A percentile compares a stretch with the other conserved stretches of the same genome.
Conservation (phyloP, 2,113 vertebrate genomes). For the Fukomys damarensis region DNA sequence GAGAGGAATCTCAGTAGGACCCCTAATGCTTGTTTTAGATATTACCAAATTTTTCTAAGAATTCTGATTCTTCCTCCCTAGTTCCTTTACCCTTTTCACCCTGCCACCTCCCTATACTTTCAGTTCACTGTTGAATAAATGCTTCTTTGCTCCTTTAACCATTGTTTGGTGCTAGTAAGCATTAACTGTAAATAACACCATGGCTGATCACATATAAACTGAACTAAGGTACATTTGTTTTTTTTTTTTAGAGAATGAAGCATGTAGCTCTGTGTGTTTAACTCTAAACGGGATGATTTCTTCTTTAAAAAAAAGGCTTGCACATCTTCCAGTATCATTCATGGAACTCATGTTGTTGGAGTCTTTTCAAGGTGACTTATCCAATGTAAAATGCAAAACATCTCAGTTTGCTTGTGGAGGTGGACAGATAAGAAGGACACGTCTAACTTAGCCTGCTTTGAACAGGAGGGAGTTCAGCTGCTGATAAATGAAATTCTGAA, state of each 20-base stretch:
- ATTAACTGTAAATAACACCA: slow-evolving; percentile 65
- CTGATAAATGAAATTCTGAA: slow-evolving; percentile 65
- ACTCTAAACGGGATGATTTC: slow-evolving; percentile 57
- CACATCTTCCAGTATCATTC: slow-evolving; percentile 19
- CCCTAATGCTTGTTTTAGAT: slow-evolving; percentile 86
- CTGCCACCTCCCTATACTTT: slow-evolving; percentile 28
- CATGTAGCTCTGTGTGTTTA: slow-evolving; percentile 63
- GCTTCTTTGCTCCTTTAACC: slow-evolving; percentile 77
- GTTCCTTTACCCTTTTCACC: background rate
- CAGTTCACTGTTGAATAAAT: slow-evolving; percentile 71
- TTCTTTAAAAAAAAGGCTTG: slow-evolving; percentile 49
- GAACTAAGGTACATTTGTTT: slow-evolving; percentile 69
- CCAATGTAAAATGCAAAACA: slow-evolving; percentile 39
- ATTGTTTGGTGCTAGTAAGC: slow-evolving; percentile 46
- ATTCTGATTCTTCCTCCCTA: slow-evolving; percentile 74
- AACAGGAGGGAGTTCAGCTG: background rate
- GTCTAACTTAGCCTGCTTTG: background rate
- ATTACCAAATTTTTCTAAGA: slow-evolving; percentile 85
- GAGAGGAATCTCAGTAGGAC: slow-evolving; percentile 87
- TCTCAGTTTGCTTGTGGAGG: background rate
- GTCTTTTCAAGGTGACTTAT: slow-evolving; percentile 34
- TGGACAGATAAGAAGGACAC: background rate
- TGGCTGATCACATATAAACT: slow-evolving; percentile 70
- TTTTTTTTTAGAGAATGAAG: slow-evolving; percentile 50
- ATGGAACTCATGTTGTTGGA: background rate